A percentile compares a stretch with the other conserved stretches of the same genome.
Evolutionary conservation across 2,888 invertebrate genomes (phyloP).

Genomic region (Habrosyne pyritoides): DNA sequence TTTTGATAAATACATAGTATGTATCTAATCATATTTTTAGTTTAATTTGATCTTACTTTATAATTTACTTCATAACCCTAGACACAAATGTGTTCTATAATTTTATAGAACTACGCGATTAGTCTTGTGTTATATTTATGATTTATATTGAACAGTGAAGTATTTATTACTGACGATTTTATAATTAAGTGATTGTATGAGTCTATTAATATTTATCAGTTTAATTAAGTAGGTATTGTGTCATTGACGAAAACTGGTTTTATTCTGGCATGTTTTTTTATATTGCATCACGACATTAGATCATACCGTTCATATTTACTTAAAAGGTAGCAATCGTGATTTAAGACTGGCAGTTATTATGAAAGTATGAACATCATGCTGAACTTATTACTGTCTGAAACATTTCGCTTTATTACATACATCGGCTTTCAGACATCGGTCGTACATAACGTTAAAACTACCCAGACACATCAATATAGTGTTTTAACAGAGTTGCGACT

Average conservation of each 20-base stretch:
- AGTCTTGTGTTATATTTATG: not conserved
- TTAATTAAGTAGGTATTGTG: slow-evolving; percentile 3
- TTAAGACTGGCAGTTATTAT: not conserved
- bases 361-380: not conserved
- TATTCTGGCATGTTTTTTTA: slow-evolving; percentile 12
- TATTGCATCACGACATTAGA: slow-evolving; percentile 26
- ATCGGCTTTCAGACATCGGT: not conserved
- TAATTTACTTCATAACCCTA: not conserved
- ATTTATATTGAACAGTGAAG: not conserved
- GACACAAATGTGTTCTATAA: not conserved
- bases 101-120: not conserved
- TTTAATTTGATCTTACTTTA: not conserved
- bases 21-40: not conserved
- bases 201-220: slow-evolving; percentile 9
- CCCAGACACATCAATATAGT: slow-evolving; percentile 46
- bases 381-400: not conserved
- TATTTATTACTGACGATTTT: not conserved
- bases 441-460: slow-evolving; percentile 14
- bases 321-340: not conserved
- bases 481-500: slow-evolving; percentile 13
- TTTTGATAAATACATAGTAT: no score
- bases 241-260: slow-evolving; percentile 10
- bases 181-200: slow-evolving; percentile 10
- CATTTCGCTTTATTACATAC: not conserved
- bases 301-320: slow-evolving; percentile 13